A percentile compares a stretch with the other conserved stretches of the same genome.
Evolutionary conservation across 2,113 vertebrate genomes (phyloP).

Genomic region (Alectura lathami): DNA sequence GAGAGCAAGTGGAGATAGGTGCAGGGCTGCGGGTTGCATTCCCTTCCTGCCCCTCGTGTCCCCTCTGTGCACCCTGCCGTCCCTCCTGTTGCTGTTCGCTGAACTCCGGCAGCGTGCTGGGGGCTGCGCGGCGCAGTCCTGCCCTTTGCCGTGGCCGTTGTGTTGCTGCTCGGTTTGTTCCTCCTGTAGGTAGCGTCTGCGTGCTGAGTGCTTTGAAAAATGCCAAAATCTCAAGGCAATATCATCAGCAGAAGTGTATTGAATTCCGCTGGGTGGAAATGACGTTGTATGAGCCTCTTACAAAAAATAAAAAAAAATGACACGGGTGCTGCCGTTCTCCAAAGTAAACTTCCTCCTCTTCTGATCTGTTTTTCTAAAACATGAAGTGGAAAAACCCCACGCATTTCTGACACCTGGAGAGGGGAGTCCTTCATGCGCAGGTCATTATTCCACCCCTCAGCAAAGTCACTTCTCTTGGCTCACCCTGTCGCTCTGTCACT

Average conservation of each 20-base stretch:
- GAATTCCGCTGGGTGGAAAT: background rate
- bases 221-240: background rate
- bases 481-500: background rate
- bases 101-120: fast-evolving
- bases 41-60: background rate
- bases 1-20: constrained; percentile 32
- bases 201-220: background rate
- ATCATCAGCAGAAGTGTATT: background rate
- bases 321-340: background rate
- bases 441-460: background rate
- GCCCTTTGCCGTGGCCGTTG: constrained; percentile 7
- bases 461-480: background rate
- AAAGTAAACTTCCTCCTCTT: constrained; percentile 33
- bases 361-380: background rate
- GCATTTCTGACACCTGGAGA: constrained; percentile 3
- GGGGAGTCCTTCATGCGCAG: background rate
- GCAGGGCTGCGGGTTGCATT: background rate
- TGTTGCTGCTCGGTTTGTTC: background rate
- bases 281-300: background rate
- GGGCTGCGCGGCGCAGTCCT: background rate
- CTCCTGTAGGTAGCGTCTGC: background rate
- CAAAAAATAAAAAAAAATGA: background rate
- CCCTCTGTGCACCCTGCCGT: background rate
- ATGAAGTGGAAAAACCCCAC: background rate
- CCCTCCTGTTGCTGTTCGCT: background rate